phyloP scores from a whole-genome alignment of 2,888 invertebrate genomes.

The Amphiduros pacificus region DNA sequence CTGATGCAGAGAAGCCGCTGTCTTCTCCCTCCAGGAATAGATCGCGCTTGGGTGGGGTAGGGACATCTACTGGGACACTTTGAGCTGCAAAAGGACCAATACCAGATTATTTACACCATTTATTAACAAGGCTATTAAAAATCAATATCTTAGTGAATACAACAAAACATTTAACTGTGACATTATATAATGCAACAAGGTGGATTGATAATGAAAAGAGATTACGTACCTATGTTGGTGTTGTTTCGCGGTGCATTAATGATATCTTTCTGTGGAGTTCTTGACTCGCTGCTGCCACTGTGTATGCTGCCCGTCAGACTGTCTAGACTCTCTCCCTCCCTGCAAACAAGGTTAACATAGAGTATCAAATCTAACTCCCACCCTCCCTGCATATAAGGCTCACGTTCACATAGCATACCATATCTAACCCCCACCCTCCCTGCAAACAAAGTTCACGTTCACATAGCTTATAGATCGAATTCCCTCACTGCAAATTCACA shows the following conservation, averaged over 20 bases:
- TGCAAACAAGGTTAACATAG: too few species aligned
- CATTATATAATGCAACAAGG: not conserved
- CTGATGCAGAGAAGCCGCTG: conserved; percentile 37
- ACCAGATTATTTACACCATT: not conserved
- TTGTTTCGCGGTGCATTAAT: not conserved
- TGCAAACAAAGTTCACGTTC: too few species aligned
- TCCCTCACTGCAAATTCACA: too few species aligned
- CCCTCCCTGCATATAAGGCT: too few species aligned
- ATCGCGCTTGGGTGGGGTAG: conserved; percentile 31
- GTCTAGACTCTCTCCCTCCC: conserved; percentile 25
- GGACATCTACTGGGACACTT: conserved; percentile 59
- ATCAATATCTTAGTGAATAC: not conserved
- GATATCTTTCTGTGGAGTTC: conserved; percentile 1
- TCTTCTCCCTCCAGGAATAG: conserved; percentile 30
- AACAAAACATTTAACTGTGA: not conserved
- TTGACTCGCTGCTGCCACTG: not conserved
- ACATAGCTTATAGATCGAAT: too few species aligned
- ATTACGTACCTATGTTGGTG: conserved; percentile 4
- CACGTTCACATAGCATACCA: too few species aligned
- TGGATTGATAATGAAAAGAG: too few species aligned
- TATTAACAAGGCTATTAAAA: not conserved
- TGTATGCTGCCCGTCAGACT: conserved; percentile 23
- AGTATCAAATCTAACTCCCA: too few species aligned
- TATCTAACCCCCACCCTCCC: too few species aligned
- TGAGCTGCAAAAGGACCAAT: conserved; percentile 41